Evolutionary conservation across 2,113 vertebrate genomes (phyloP).

Genomic region (Tetrao urogallus): DNA sequence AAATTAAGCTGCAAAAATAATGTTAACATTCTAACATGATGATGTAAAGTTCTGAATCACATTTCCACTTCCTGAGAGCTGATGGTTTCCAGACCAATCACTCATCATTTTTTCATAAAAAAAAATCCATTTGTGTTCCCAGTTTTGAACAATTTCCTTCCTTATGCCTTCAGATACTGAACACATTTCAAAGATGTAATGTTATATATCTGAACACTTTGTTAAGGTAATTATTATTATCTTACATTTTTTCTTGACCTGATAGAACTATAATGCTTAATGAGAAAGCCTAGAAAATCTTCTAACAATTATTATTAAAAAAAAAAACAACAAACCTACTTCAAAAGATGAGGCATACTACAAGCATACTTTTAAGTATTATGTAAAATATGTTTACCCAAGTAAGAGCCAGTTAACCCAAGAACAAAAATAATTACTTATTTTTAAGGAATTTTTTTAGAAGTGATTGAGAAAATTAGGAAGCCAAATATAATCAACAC

Average conservation of each 20-base stretch:
- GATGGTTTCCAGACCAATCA: background rate
- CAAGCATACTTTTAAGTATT: background rate
- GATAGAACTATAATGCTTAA: background rate
- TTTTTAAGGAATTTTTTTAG: background rate
- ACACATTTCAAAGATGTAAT: background rate
- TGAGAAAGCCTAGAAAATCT: background rate
- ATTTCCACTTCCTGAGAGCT: background rate
- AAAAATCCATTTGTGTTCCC: background rate
- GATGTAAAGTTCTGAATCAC: background rate
- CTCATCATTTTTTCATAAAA: background rate
- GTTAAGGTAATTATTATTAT: background rate
- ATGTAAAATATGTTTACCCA: background rate
- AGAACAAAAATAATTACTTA: background rate
- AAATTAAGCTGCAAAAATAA: background rate
- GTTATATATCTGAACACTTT: background rate
- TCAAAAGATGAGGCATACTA: background rate
- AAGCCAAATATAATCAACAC: background rate
- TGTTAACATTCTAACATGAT: background rate
- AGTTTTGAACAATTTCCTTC: background rate
- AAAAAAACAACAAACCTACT: accelerated
- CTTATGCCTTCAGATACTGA: background rate
- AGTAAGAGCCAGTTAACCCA: background rate
- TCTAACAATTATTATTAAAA: background rate
- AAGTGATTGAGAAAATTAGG: background rate
- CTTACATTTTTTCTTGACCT: background rate